These are phyloP conservation scores for Strix occidentalis DNA, from an alignment of 2,797 vertebrate genomes.

Conservation along the genomic window DNA sequence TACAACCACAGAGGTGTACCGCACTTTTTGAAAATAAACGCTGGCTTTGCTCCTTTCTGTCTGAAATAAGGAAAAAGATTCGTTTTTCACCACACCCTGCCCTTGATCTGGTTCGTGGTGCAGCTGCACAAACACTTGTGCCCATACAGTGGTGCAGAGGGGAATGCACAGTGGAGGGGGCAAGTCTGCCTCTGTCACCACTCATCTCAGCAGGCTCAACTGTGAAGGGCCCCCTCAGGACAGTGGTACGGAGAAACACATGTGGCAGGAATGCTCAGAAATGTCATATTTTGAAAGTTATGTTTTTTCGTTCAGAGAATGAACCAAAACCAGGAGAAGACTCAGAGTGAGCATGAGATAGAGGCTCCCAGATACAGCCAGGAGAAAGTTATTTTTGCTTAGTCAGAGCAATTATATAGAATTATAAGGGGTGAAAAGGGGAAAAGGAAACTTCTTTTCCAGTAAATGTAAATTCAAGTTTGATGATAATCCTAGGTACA, in stretches of 20 bases:
- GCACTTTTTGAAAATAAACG: neutral
- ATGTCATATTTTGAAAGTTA: neutral
- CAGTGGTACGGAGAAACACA: fast-evolving
- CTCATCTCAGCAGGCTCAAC: neutral
- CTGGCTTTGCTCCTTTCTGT: neutral
- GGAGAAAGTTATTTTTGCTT: neutral
- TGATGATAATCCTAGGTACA: neutral
- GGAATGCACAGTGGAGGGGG: neutral
- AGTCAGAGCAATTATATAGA: neutral
- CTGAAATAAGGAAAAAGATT: neutral
- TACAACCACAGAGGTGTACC: neutral
- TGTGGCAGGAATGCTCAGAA: neutral
- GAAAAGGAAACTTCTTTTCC: neutral
- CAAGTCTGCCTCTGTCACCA: neutral
- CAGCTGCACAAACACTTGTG: neutral
- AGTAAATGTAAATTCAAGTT: neutral
- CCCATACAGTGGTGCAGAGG: fast-evolving
- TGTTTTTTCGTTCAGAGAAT: neutral
- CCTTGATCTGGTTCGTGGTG: fast-evolving
- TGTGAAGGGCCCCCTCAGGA: neutral
- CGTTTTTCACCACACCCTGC: fast-evolving
- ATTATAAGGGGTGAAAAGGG: neutral
- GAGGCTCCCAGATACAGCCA: neutral
- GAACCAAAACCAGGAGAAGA: neutral
- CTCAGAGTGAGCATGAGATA: neutral